Evolutionary conservation across 2,113 vertebrate species (phyloP), one percentile per base, ranked within the genome.

Genomic region (Perca flavescens): DNA sequence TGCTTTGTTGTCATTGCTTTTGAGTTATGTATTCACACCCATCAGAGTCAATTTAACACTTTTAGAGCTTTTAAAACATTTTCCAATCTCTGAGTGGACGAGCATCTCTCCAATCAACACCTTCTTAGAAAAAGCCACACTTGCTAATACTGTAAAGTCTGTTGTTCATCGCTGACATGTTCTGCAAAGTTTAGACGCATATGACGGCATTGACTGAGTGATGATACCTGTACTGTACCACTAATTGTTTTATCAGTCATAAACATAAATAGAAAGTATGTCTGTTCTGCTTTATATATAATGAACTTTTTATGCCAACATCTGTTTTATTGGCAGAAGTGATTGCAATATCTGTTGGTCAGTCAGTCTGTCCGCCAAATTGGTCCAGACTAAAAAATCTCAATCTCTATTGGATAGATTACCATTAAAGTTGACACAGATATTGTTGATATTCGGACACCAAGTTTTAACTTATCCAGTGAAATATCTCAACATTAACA

Each of bases 21-120:
- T n/a, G 64, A 65, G 46, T 68, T 52, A 13, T 46, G 25, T 31
- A 46, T 73, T 82, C 66, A 77, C 74, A 86, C 81, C 53, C 31
- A 65, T 79, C 78, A 54, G 15, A 77, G 12, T 73, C 34, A 43
- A 54, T 53, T 46, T 50, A 49, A 72, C 43, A 54, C 77, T 52
- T 63, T 52, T 4, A 36, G 4, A 67, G 31, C 58, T 67, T 75
- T 2, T 34, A 11, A 72, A 75, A 7, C 40, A 53, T 43, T 53
- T 4, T 52, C 78, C 12, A 11, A 6, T 49, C 17, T 53, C 46
- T 53, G 62, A 36, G 31, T 43, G 50, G 28, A 57, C 61, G 31
- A 47, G 57, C 57, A 28, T 49, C 43, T 49, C 25, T 34, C 43
- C 31, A 50, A 66, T 78, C 69, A 77, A 73, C 77, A 80, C 69